Evolutionary conservation across 2,888 invertebrate species (phyloP), one percentile per base, ranked within the genome.

Genomic region (Dioctria linearis): DNA sequence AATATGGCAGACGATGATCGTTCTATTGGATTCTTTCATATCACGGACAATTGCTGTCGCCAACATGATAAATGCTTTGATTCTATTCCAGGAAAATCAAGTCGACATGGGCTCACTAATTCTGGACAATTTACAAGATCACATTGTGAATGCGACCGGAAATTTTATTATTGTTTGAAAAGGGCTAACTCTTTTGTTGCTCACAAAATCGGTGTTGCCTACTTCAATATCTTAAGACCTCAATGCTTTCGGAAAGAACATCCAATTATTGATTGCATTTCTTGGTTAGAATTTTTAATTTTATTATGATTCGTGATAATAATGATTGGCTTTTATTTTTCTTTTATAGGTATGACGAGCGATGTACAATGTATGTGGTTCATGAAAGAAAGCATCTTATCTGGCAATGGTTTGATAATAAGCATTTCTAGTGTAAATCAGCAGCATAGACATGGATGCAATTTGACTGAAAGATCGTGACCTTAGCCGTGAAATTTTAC

Each of bases 201-300:
- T 0, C 88, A 89, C 0, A 91, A 92, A 86, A 92, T 94, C 65
- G 94, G 94, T 0, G 89, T 91, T 43, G 93, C 94, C 0, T 95
- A 94, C 88, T 95, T 95, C 89, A 93, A 94, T 85, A 90, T 95
- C 82, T 88, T 95, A 59, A 91, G 92, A 0, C 93, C 93, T 0
- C 92, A 93, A 86, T 95, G 95, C 87, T 94, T 94, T 87, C 89
- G 91, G n/a, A 88, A 91, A 79, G 90, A 92, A 0, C 91, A 90
- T 84, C 92, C 92, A 0, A 90, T 91, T 42, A 83, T 84, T n/a
- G 80, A 82, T 9, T 85, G 85, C 43, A 59, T 83, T 37, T 81
- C 81, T 82, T 83, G 84, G 84, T 85, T 82, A 76, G 6, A 5
- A 39, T 66, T 11, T 57, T 49, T 40, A 61, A 57, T 6, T 46